phyloP scores from a whole-genome alignment of 2,797 vertebrate species.

The Gadopsis marmoratus region DNA sequence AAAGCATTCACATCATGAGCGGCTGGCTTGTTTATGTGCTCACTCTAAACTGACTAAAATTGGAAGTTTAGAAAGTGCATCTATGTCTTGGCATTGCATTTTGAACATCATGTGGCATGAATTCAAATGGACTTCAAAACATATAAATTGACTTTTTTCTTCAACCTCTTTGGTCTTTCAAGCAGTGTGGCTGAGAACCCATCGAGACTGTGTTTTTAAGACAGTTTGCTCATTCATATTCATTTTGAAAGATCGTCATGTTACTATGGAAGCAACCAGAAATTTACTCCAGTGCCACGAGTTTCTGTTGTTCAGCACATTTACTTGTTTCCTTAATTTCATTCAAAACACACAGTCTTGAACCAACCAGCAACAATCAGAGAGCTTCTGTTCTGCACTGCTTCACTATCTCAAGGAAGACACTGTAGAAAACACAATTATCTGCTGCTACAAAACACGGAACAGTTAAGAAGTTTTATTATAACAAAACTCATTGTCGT shows the following conservation, averaged over 20 bases:
- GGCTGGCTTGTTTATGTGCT: background rate
- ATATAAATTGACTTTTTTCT: background rate
- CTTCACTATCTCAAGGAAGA: constrained; percentile 20
- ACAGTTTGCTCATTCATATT: constrained; percentile 13
- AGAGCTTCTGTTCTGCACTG: constrained; percentile 17
- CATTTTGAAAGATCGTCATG: background rate
- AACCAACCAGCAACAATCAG: constrained; percentile 6
- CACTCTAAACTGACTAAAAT: background rate
- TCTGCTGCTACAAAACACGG: constrained; percentile 21
- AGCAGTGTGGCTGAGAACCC: background rate
- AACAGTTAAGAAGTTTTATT: constrained; percentile 34
- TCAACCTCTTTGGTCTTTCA: background rate
- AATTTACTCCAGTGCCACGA: background rate
- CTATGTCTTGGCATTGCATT: background rate
- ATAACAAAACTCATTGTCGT: constrained; percentile 18
- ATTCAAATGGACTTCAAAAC: background rate
- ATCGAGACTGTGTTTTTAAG: background rate
- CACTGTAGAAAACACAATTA: constrained; percentile 18
- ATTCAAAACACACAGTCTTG: background rate
- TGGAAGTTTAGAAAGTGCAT: background rate
- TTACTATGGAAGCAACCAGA: constrained; percentile 17
- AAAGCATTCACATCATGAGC: background rate
- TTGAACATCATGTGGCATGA: background rate
- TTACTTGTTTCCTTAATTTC: constrained; percentile 2
- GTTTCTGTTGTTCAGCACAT: background rate